Base-by-base conservation (phyloP, 2,888 invertebrate genomes). In the Pandemis corylana region DNA sequence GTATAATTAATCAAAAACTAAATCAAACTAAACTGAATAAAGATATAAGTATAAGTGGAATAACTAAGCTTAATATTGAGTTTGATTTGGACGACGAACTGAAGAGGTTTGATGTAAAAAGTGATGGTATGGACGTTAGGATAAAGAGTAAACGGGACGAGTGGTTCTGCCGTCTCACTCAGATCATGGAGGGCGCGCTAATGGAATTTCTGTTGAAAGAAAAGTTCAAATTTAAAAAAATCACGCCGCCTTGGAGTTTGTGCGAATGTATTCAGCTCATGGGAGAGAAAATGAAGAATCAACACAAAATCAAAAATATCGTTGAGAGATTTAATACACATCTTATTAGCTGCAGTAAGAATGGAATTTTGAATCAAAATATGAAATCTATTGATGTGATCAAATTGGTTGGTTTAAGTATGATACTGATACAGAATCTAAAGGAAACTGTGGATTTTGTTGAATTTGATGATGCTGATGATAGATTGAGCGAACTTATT, bases 151-250 rank as follows among this genome's bases (percentile, higher is more conserved):
- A 87, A 65, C 81, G 84, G 4, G 87, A 88, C 0, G 92, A 92
- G 77, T 88, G 82, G 78, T 67, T 85, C 0, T 91, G 90, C 72
- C 77, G 76, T n/a, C 89, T 83, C 28, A 81, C 76, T 0, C 92
- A 92, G 75, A 84, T 87, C 2, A 85, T 92, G 84, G 92, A 92
- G 70, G 84, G 88, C 12, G 75, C 79, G 0, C 70, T 92, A 3
- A 69, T 79, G 7, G 76, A 80, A 36, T n/a, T 90, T n/a, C 78
- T 90, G 51, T 77, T 90, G 79, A 80, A 79, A 62, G 76, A 56
- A 67, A 68, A 68, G 42, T 36, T 56, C 67, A 63, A 72, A 82
- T 80, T 36, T 76, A 84, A 85, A 76, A 75, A 59, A 76, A 79
- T 28, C 15, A 28, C 49, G 10, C 77, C 81, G 0, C 83, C 82